Conservation (phyloP, 2,797 vertebrate species). For the Prionace glauca region DNA sequence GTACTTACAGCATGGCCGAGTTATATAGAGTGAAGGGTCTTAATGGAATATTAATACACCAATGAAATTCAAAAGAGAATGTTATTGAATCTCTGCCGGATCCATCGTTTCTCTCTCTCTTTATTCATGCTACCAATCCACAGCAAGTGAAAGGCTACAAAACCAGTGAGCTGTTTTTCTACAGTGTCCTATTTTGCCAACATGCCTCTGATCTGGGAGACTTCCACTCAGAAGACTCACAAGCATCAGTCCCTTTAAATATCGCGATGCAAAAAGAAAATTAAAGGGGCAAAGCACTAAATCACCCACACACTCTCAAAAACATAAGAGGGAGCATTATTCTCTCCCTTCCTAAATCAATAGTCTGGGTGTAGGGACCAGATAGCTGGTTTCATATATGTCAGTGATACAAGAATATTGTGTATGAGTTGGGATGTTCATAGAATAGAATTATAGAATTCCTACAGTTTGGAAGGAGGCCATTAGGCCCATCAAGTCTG, state of each 20-base stretch:
- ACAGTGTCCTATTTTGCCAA: background rate
- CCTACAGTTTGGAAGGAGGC: too few species aligned
- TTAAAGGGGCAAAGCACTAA: too few species aligned
- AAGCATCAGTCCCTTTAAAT: too few species aligned
- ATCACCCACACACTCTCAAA: too few species aligned
- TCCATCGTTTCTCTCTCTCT: background rate
- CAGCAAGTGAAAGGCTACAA: background rate
- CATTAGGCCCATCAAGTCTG: too few species aligned
- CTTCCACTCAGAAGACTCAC: too few species aligned
- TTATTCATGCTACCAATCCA: background rate
- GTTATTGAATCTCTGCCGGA: background rate
- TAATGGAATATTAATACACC: conserved; percentile 5
- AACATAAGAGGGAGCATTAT: too few species aligned
- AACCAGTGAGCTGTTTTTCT: background rate
- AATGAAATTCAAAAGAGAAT: background rate
- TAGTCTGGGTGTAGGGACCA: too few species aligned
- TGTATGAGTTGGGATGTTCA: background rate
- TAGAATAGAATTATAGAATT: too few species aligned
- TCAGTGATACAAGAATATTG: background rate
- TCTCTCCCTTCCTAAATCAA: too few species aligned
- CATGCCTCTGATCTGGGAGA: background rate
- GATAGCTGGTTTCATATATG: background rate
- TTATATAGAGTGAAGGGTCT: too few species aligned
- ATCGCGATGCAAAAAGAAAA: too few species aligned
- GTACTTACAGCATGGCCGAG: background rate